Conservation (phyloP, 2,113 vertebrate species). For the Mormoops blainvillei region DNA sequence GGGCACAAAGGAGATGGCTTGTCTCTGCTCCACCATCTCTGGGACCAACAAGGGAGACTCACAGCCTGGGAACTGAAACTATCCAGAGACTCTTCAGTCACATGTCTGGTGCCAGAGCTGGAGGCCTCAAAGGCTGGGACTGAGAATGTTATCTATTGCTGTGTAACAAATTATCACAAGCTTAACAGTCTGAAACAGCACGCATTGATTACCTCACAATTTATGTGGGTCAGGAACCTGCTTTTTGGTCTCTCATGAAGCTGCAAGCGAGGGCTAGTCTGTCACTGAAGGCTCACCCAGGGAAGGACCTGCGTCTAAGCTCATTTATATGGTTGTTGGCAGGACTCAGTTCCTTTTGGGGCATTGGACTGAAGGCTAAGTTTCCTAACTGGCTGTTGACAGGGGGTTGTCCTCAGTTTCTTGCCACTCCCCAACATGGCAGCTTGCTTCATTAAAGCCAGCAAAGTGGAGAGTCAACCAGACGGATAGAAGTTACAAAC, state of each 20-base stretch:
- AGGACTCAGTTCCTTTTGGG: neutral
- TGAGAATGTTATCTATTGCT: neutral
- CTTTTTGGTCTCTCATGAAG: neutral
- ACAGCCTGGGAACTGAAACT: neutral
- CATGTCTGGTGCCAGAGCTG: neutral
- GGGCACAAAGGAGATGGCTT: neutral
- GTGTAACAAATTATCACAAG: neutral
- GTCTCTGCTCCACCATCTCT: neutral
- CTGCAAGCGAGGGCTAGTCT: neutral
- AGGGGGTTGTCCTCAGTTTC: neutral
- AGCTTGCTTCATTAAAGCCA: neutral
- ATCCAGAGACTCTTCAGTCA: neutral
- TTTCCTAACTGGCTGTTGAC: neutral
- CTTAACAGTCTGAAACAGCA: neutral
- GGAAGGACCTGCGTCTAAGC: neutral
- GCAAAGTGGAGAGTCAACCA: neutral
- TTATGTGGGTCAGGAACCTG: neutral
- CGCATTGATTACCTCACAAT: neutral
- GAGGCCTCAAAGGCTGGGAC: neutral
- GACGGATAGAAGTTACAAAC: neutral
- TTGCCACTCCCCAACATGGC: neutral
- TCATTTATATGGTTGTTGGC: neutral
- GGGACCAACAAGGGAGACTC: neutral
- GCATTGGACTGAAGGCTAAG: neutral
- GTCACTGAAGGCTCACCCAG: neutral